phyloP scores from a whole-genome alignment of 2,113 vertebrate genomes.

The Hemiscyllium ocellatum region DNA sequence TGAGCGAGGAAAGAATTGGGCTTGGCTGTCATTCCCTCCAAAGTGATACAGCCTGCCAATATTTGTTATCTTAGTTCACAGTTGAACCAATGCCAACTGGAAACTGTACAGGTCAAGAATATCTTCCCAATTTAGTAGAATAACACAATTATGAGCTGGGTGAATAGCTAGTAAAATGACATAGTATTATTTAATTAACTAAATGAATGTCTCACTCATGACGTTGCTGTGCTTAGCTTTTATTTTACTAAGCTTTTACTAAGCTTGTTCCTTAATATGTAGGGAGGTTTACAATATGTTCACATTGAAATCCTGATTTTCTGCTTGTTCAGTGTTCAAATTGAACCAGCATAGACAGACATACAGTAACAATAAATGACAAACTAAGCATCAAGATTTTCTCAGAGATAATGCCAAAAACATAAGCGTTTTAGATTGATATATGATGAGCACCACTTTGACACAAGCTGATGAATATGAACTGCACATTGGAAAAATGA shows the following conservation, averaged over 20 bases:
- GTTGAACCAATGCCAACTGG: not conserved
- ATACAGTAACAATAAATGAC: not conserved
- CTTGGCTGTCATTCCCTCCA: not conserved
- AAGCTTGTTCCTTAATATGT: not conserved
- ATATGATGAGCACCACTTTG: not conserved
- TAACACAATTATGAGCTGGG: not conserved
- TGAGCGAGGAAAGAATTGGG: not conserved
- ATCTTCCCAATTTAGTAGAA: not conserved
- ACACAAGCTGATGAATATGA: not conserved
- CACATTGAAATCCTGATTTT: not conserved
- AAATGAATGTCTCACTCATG: not conserved
- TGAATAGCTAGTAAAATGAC: not conserved
- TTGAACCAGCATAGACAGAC: not conserved
- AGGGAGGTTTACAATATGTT: not conserved
- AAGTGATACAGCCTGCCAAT: not conserved
- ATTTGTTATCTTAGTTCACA: not conserved
- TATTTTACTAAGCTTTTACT: too few relatives aligned
- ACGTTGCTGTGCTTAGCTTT: not conserved
- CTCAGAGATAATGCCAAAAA: not conserved
- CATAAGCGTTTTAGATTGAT: not conserved
- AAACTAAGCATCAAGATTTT: not conserved
- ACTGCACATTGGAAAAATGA: not conserved
- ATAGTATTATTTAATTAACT: not conserved
- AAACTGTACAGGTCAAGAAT: not conserved
- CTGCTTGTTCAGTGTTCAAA: not conserved